These are phyloP conservation scores for Drosophila dives DNA, from an alignment of 2,888 invertebrate genomes.

Conservation along the genomic window DNA sequence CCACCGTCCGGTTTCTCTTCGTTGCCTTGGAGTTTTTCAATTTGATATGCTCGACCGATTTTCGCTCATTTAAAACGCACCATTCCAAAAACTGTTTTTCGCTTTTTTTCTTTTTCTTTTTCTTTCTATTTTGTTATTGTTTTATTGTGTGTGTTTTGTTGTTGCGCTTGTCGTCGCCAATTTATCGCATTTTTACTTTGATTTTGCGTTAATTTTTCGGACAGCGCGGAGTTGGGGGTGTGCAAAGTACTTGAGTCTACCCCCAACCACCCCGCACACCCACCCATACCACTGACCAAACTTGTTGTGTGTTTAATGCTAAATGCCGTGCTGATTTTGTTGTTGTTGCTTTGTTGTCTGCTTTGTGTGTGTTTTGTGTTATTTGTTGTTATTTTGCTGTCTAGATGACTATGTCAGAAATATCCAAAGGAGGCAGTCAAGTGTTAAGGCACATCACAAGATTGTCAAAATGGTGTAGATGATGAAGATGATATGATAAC, in stretches of 20 bases:
- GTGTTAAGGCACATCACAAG: slow-evolving; percentile 66
- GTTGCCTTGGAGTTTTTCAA: slow-evolving; percentile 76
- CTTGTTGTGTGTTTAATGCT: slow-evolving; percentile 62
- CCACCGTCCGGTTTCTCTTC: slow-evolving; percentile 1
- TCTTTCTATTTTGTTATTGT: slow-evolving; percentile 44
- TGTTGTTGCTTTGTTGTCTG: slow-evolving; percentile 5
- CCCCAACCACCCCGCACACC: neutral
- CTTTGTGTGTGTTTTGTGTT: slow-evolving; percentile 52
- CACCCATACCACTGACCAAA: slow-evolving; percentile 1
- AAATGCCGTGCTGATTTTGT: slow-evolving; percentile 64
- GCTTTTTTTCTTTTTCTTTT: slow-evolving; percentile 9
- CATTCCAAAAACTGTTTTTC: slow-evolving; percentile 19
- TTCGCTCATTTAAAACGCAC: slow-evolving; percentile 77
- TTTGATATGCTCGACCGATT: slow-evolving; percentile 81
- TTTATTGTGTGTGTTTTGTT: slow-evolving; percentile 21
- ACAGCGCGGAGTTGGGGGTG: slow-evolving; percentile 32
- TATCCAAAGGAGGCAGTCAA: slow-evolving; percentile 46
- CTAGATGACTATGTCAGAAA: slow-evolving; percentile 21
- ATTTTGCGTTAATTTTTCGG: slow-evolving; percentile 77
- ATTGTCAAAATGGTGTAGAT: slow-evolving; percentile 55
- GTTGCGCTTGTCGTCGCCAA: slow-evolving; percentile 77
- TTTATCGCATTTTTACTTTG: slow-evolving; percentile 79
- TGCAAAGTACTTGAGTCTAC: neutral
- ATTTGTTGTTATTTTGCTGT: slow-evolving; percentile 9
- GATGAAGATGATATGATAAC: slow-evolving; percentile 46